phyloP scores from a whole-genome alignment of 2,113 vertebrate genomes.

The Nothoprocta perdicaria region DNA sequence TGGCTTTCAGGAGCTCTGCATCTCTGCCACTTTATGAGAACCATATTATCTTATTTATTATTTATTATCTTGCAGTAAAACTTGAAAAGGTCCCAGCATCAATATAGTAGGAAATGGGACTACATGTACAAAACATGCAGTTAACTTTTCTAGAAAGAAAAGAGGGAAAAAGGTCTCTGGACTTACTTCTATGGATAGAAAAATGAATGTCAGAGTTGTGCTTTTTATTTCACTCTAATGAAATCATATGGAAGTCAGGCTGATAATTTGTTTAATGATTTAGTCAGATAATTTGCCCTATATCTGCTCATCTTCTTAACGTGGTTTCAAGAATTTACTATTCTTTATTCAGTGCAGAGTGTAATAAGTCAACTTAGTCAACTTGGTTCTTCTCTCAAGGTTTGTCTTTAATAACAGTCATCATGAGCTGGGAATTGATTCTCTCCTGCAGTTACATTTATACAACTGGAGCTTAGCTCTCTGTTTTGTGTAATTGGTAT shows the following conservation, averaged over 20 bases:
- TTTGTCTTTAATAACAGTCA: background rate
- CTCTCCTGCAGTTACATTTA: conserved; percentile 2
- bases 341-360: background rate
- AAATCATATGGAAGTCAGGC: background rate
- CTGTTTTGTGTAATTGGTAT: conserved; percentile 26
- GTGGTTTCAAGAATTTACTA: conserved; percentile 12
- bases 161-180: background rate
- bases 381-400: background rate
- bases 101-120: background rate
- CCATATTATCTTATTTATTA: too few relatives aligned
- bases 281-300: conserved; percentile 17
- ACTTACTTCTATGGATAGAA: background rate
- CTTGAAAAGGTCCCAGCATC: background rate
- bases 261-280: background rate
- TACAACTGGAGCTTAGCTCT: background rate
- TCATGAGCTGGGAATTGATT: background rate
- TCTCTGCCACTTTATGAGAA: background rate
- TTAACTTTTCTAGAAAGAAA: background rate
- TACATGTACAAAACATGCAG: background rate
- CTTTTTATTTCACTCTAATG: conserved; percentile 6
- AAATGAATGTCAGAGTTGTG: background rate
- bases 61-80: background rate
- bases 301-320: background rate
- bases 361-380: background rate
- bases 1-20: background rate